phyloP scores from a whole-genome alignment of 2,797 vertebrate genomes.

The Sebastiscus albofasciatus region DNA sequence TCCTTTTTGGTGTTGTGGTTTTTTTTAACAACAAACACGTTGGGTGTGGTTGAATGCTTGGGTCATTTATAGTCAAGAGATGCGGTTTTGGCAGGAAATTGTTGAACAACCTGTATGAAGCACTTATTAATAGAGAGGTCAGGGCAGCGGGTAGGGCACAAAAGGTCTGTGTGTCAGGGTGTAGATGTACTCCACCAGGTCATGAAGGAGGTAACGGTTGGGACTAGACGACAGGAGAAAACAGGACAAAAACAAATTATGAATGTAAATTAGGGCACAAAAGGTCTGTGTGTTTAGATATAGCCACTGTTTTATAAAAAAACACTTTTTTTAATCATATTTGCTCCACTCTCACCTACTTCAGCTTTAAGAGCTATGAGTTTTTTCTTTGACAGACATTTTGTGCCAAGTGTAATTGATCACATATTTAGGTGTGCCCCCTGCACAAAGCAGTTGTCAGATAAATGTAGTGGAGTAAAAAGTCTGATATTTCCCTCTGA shows the following conservation, averaged over 20 bases:
- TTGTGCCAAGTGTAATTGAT: too few species aligned
- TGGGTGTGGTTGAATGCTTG: neutral
- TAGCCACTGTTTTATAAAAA: too few species aligned
- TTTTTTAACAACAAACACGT: neutral
- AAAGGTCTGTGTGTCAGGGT: slow-evolving; percentile 83
- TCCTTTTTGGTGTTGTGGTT: neutral
- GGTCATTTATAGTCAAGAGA: neutral
- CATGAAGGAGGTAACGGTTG: slow-evolving; percentile 90
- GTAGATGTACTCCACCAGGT: slow-evolving; percentile 91
- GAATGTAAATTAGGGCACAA: neutral
- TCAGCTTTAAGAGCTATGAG: too few species aligned
- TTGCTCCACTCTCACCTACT: too few species aligned
- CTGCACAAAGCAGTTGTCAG: too few species aligned
- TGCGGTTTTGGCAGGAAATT: neutral
- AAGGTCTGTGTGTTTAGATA: too few species aligned
- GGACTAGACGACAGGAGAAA: slow-evolving; percentile 79
- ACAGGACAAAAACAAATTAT: neutral
- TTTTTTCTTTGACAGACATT: too few species aligned
- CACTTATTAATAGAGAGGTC: slow-evolving; percentile 90
- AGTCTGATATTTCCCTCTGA: too few species aligned
- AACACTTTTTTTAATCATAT: too few species aligned
- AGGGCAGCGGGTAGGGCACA: slow-evolving; percentile 88
- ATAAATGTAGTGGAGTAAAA: too few species aligned
- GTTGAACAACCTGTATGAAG: neutral
- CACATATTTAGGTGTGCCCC: too few species aligned